Evolutionary conservation across 2,888 invertebrate species (phyloP), one percentile per base, ranked within the genome.

Genomic region (Stenchaetothrips biformis): DNA sequence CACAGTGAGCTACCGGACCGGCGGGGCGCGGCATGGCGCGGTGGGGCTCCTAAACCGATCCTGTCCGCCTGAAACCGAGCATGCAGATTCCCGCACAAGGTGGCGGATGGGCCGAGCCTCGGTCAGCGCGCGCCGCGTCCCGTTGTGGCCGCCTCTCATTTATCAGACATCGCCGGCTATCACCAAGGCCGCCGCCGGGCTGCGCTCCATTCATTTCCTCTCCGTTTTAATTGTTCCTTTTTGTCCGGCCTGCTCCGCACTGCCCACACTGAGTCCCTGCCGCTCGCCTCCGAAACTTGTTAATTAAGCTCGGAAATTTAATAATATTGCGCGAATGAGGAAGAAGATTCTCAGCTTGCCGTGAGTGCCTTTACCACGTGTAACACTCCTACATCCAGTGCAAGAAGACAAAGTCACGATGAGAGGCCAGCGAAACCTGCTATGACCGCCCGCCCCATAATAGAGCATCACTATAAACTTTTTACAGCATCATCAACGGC

Each of bases 141-240:
- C 53, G 53, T 37, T 37, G 53, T 18, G 53, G 4, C 53, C 53
- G 21, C n/a, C 25, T 21, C 67, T 37, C 67, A 74, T 74, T 74
- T 21, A 74, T 74, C 67, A 74, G 67, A 25, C 67, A 74, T 74
- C 67, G 25, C 25, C 67, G 21, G 67, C 67, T 21, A n/a, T 62
- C 25, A 74, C 21, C 67, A 74, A 13, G 3, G 53, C 53, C 67
- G 25, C 67, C 25, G 25, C 21, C 21, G 53, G 53, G 21, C 67
- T 1, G 25, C 67, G 25, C 25, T 21, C 25, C 67, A 74, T 74
- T 74, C 67, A 74, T 74, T 25, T 74, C 67, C 67, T 74, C 11
- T 25, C 67, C 11, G 2, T 13, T 25, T 21, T 74, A 74, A 74
- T 74, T 21, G 67, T 21, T n/a, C 67, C 67, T 53, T 67, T 67